Conservation (phyloP, 2,888 invertebrate species). For the Hydriomena furcata region DNA sequence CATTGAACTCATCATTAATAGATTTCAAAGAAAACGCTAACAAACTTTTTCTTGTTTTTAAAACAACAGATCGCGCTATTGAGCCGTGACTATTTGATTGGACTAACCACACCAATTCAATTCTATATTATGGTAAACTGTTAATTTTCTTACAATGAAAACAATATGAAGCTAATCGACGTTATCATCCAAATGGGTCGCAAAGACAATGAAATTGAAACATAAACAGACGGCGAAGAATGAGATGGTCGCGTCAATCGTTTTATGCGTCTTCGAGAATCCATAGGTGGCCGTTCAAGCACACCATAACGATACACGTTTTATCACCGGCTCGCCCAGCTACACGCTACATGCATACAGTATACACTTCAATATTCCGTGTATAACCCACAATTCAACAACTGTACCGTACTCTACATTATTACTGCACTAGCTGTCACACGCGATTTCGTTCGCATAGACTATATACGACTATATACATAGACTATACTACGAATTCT, state of each 20-base stretch:
- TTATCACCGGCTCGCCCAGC: conserved; percentile 53
- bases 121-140: background rate
- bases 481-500: conserved; percentile 1
- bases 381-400: conserved; percentile 25
- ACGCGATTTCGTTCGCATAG: too few species aligned
- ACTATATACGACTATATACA: too few species aligned
- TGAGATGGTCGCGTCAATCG: background rate
- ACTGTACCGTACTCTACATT: conserved; percentile 15
- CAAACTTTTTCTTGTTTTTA: conserved; percentile 17
- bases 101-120: too few species aligned
- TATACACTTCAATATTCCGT: conserved; percentile 31
- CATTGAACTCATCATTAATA: conserved; percentile 7
- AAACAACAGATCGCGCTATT: conserved; percentile 19
- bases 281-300: conserved; percentile 39
- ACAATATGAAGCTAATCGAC: background rate
- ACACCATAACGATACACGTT: conserved; percentile 53
- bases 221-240: background rate
- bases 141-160: background rate
- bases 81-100: conserved; percentile 20
- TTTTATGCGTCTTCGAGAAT: conserved; percentile 39
- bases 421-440: too few species aligned
- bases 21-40: conserved; percentile 14
- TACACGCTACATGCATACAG: background rate
- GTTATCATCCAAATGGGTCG: background rate
- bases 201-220: too few species aligned